phyloP scores from a whole-genome alignment of 2,797 vertebrate genomes.

The Telmatherina bonti region DNA sequence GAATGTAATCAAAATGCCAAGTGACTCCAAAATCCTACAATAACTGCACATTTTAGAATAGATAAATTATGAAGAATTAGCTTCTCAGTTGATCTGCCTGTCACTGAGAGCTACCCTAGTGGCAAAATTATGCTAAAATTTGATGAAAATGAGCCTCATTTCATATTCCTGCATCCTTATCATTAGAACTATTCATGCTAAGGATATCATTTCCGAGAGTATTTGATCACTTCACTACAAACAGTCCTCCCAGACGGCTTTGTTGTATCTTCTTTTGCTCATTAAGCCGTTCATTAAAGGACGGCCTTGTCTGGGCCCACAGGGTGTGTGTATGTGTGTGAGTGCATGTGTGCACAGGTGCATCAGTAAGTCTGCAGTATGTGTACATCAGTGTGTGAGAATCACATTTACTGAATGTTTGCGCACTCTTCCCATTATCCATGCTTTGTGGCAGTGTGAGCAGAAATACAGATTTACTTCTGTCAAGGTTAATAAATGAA shows the following conservation, averaged over 20 bases:
- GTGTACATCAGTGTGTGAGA: conserved; percentile 12
- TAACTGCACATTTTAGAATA: conserved; percentile 24
- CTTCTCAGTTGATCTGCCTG: conserved; percentile 51
- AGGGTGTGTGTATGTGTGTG: conserved; percentile 43
- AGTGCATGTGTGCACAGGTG: conserved; percentile 16
- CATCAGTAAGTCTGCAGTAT: conserved; percentile 21
- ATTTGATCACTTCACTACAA: conserved; percentile 78
- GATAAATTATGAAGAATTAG: conserved; percentile 58
- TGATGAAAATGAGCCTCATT: conserved; percentile 60
- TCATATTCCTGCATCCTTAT: conserved; percentile 67
- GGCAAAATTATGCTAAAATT: conserved; percentile 60
- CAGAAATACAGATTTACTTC: conserved; percentile 74
- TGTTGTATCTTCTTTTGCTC: conserved; percentile 75
- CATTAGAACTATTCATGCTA: conserved; percentile 64
- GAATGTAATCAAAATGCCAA: conserved; percentile 45
- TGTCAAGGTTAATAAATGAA: conserved; percentile 84
- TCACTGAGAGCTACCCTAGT: conserved; percentile 45
- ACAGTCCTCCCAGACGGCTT: conserved; percentile 72
- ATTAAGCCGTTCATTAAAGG: conserved; percentile 78
- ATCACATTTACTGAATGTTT: conserved; percentile 59
- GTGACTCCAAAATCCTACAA: conserved; percentile 42
- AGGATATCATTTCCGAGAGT: conserved; percentile 60
- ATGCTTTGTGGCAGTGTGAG: conserved; percentile 57
- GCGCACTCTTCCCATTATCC: conserved; percentile 62
- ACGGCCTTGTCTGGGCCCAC: conserved; percentile 69